Evolutionary conservation across 2,888 invertebrate species (phyloP).

Genomic region (Athrips mouffetella): DNA sequence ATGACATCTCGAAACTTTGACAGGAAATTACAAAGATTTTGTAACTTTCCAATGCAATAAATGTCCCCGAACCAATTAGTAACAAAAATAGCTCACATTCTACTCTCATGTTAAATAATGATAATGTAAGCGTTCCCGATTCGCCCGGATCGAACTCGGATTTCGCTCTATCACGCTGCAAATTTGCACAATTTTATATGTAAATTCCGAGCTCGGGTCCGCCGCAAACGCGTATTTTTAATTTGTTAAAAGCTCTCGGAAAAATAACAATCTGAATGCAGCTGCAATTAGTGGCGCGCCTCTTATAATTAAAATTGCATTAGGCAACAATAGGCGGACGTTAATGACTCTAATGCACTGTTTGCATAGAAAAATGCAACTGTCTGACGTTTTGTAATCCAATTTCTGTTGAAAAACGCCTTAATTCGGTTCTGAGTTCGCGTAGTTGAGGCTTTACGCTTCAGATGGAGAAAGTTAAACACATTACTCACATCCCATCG

Average conservation of each 20-base stretch:
- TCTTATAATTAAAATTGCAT: conserved; percentile 78
- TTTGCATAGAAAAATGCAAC: conserved; percentile 59
- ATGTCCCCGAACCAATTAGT: background rate
- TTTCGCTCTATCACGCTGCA: conserved; percentile 25
- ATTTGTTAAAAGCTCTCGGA: conserved; percentile 72
- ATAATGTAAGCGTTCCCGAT: conserved; percentile 22
- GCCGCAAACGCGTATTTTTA: conserved; percentile 48
- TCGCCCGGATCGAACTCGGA: conserved; percentile 26
- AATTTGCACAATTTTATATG: conserved; percentile 25
- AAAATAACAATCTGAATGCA: conserved; percentile 74
- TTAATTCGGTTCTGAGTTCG: conserved; percentile 37
- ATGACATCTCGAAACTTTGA: too few relatives aligned
- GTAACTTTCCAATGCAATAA: too few relatives aligned
- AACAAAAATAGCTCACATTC: background rate
- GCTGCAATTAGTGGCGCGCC: conserved; percentile 63
- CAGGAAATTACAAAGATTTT: too few relatives aligned
- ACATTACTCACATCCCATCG: conserved; percentile 16
- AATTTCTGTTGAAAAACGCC: conserved; percentile 45
- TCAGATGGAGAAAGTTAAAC: conserved; percentile 1
- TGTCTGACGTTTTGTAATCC: conserved; percentile 44
- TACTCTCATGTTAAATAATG: background rate
- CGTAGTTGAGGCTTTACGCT: conserved; percentile 24
- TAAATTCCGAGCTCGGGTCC: conserved; percentile 24
- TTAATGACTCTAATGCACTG: conserved; percentile 64
- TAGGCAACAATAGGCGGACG: conserved; percentile 57